Base-by-base conservation (phyloP, 2,113 vertebrate genomes). In the Epinephelus lanceolatus region DNA sequence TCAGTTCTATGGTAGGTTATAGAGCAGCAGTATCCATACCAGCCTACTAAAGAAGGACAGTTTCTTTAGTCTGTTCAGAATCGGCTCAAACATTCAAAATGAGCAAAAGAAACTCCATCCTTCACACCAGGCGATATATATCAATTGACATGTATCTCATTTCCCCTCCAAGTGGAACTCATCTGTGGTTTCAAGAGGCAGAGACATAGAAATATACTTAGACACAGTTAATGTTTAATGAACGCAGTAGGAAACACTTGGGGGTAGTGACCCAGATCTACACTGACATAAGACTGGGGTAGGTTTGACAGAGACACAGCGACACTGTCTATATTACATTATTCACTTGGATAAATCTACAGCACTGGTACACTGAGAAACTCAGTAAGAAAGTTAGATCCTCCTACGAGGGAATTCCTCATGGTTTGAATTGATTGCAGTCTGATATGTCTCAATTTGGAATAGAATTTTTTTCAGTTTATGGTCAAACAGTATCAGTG, bases 161-260 rank as follows among this genome's bases (percentile, higher is more conserved):
- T 91, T 90, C 15, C 70, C 56, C 27, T 73, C 73, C 59, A 60
- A 82, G 56, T 84, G 68, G 89, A 92, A 86, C 25, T 81, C 84
- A 71, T 87, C 74, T 78, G 69, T 80, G 67, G 78, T 90, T 93
- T 79, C 78, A 80, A 84, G 78, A 86, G 77, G 78, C 73, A 79
- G 83, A 74, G 87, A 93, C 92, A 95, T 78, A 86, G 84, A 94
- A 96, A 95, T 93, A 93, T 94, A 94, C 94, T 95, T 93, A 92
- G 89, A 90, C 52, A 62, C 49, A 68, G 75, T 95, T 91, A 93
- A 94, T 92, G 87, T 94, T 95, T 95, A 90, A 95, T 94, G 88
- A 93, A 91, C 87, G 80, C 84, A 85, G 85, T 69, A 71, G 85
- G 78, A 82, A 89, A 90, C 90, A 88, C 86, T 83, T 66, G 85